These are phyloP conservation scores for Drosophila malerkotliana DNA, from an alignment of 1,140 invertebrate genomes.

Conservation along the genomic window DNA sequence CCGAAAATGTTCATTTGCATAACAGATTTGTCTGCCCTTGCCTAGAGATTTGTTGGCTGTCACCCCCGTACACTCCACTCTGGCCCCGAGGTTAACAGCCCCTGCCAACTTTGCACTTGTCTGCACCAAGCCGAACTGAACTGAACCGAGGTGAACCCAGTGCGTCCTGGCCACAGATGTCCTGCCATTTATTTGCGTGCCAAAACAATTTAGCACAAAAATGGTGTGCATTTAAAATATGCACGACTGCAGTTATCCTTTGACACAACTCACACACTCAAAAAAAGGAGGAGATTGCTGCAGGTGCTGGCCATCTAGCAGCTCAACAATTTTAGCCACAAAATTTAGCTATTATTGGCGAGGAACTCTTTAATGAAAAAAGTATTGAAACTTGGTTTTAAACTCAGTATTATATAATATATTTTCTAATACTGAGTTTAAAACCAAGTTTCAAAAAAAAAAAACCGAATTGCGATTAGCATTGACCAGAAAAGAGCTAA, in stretches of 20 bases:
- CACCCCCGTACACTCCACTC: slow-evolving; percentile 38
- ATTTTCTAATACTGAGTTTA: too few relatives aligned
- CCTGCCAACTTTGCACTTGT: slow-evolving; percentile 58
- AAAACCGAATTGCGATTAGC: background rate
- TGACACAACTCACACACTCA: slow-evolving; percentile 57
- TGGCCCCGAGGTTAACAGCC: slow-evolving; percentile 68
- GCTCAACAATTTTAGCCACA: slow-evolving; percentile 4
- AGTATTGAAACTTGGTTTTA: too few relatives aligned
- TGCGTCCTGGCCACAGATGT: slow-evolving; percentile 56
- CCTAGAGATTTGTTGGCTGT: slow-evolving; percentile 75
- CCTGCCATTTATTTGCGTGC: slow-evolving; percentile 78
- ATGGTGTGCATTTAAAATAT: slow-evolving; percentile 79
- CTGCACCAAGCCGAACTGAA: slow-evolving; percentile 11
- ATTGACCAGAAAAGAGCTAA: slow-evolving; percentile 1
- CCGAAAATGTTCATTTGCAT: slow-evolving; percentile 42
- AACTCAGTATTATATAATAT: too few relatives aligned
- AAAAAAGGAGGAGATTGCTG: slow-evolving; percentile 4
- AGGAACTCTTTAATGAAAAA: background rate
- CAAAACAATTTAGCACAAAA: slow-evolving; percentile 83
- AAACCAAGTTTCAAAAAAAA: too few relatives aligned
- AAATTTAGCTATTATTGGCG: background rate
- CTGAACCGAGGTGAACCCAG: slow-evolving; percentile 14
- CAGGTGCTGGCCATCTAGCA: slow-evolving; percentile 44
- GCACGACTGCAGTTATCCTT: slow-evolving; percentile 78
- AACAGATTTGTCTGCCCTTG: slow-evolving; percentile 65